A percentile compares a stretch with the other conserved stretches of the same genome.
These are phyloP conservation scores for Limnephilus marmoratus DNA, from an alignment of 2,888 invertebrate species.

Conservation along the genomic window DNA sequence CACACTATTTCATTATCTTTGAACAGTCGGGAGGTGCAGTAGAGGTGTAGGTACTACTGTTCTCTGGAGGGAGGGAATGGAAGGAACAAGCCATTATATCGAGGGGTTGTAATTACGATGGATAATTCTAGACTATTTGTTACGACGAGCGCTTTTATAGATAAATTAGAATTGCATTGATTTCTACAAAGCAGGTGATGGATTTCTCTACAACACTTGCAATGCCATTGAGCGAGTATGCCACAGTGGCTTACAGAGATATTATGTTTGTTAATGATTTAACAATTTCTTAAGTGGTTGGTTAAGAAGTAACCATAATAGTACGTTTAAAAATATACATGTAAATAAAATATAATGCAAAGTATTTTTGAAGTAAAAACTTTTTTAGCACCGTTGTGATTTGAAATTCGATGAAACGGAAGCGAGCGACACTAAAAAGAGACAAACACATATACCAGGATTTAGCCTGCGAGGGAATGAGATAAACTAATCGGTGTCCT, in stretches of 20 bases:
- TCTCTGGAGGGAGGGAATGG: neutral
- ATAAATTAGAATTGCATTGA: neutral
- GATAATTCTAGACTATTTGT: neutral
- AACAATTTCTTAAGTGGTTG: no score
- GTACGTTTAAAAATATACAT: no score
- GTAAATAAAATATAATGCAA: no score
- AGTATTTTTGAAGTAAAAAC: no score
- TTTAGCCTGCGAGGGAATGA: no score
- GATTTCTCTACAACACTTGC: neutral
- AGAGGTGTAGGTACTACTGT: neutral
- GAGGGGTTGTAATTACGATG: neutral
- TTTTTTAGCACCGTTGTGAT: no score
- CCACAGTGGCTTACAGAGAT: neutral
- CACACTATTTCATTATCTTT: slow-evolving; percentile 2
- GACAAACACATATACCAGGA: no score
- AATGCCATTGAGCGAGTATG: no score
- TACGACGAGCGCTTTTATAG: neutral
- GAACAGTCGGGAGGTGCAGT: slow-evolving; percentile 13
- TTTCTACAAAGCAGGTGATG: neutral
- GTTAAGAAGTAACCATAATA: no score
- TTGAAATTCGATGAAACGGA: no score
- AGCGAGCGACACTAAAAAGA: no score
- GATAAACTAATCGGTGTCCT: no score
- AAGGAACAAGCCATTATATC: neutral
- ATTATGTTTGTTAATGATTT: neutral